Base-by-base conservation (phyloP, 2,797 vertebrate species). In the Atherinosoma microstoma region DNA sequence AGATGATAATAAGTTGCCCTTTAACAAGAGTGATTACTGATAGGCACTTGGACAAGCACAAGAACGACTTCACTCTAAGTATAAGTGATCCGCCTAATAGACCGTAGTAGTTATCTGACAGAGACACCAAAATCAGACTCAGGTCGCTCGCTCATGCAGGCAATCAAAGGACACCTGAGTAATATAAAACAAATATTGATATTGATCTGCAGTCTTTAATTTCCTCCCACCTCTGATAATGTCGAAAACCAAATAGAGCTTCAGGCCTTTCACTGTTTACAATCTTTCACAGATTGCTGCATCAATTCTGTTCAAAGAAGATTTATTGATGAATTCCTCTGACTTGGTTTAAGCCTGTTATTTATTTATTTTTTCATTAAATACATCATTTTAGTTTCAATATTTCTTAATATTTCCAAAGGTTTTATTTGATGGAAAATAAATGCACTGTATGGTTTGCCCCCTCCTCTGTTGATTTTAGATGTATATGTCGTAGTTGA, bases 131-230 rank as follows among this genome's bases (percentile, higher is more conserved):
- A 89, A 87, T 85, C 84, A 67, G 81, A 86, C 82, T 84, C 29
- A 71, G 74, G 84, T 74, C 76, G 40, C 70, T 89, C 80, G 73
- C 73, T 85, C 84, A 79, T 83, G 89, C 87, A 89, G 82, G 86
- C 88, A 86, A 86, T 90, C 87, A 88, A 84, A 87, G 76, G 85
- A 91, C 91, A 91, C 81, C 83, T 87, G 88, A 91, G 88, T 80
- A 88, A 91, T 85, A 91, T 89, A 83, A 91, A 93, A 90, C 89
- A 92, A 92, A 93, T 91, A 93, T 90, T 91, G 79, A 84, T 90
- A 93, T 93, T 82, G 92, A 93, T 93, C 88, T 57, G 70, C 71
- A 58, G 74, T 78, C 82, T 90, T 92, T 92, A 87, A 93, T 92
- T 89, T 90, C 87, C 87, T 85, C 82, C 83, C 82, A 83, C 76